Base-by-base conservation (phyloP, 2,888 invertebrate species). In the Achlya flavicornis region DNA sequence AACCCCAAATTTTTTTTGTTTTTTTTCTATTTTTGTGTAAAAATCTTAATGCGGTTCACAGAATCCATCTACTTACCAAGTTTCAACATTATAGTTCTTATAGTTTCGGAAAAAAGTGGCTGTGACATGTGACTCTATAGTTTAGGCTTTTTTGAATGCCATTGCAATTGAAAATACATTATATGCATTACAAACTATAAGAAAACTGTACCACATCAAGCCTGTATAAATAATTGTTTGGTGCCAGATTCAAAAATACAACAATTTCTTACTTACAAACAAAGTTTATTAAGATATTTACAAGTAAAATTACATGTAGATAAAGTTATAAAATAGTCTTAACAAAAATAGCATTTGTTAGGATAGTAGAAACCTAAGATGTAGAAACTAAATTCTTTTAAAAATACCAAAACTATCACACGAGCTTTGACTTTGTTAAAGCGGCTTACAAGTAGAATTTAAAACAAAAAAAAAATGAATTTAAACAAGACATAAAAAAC, bases 261-360 rank as follows among this genome's bases (percentile, higher is more conserved):
- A 78, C 66, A 71, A 74, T 66, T 32, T n/a, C 60, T 61, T 69
- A 65, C 77, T 82, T 85, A 86, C 63, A 78, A 86, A 83, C 77
- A 79, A 82, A 68, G 74, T 88, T 86, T 86, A 85, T 82, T 87
- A 80, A 80, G 78, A 81, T 86, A 88, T 87, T 84, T 88, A 88
- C 86, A 86, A 74, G 72, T 76, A 77, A 81, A 74, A 78, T 74
- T 74, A 80, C 78, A 74, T 64, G 57, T 72, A 71, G 61, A 64
- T 46, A 68, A 59, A 41, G 19, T 63, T 67, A 82, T 83, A 75
- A 83, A 81, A 83, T 81, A 78, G 75, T 79, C 85, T 86, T 85
- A 81, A 79, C 69, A 76, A 82, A 86, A 83, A 81, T 83, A 81
- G 71, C 71, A 66, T 67, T 74, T 74, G 75, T 74, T 74, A 77